Evolutionary conservation across 1,140 invertebrate species (phyloP).

Genomic region (Drosophila miranda): DNA sequence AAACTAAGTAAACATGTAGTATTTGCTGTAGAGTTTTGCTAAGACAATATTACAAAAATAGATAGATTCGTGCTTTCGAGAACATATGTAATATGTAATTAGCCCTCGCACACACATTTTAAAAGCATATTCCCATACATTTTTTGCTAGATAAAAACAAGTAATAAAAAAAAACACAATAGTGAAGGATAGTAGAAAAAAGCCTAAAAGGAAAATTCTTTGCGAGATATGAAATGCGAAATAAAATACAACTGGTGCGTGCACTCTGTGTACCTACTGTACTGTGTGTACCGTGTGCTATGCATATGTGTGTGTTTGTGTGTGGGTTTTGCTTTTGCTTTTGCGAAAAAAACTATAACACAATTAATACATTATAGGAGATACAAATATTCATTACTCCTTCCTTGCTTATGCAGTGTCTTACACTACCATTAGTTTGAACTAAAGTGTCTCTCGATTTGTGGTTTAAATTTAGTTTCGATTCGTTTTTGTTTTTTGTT

Average conservation of each 20-base stretch:
- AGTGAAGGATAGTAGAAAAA: slow-evolving; percentile 1
- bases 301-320: slow-evolving; percentile 33
- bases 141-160: slow-evolving; percentile 22
- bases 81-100: slow-evolving; percentile 55
- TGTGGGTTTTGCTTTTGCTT: slow-evolving; percentile 18
- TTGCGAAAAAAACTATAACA: slow-evolving; percentile 68
- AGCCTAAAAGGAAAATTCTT: slow-evolving; percentile 54
- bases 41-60: slow-evolving; percentile 62
- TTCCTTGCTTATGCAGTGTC: slow-evolving; percentile 75
- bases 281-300: slow-evolving; percentile 29
- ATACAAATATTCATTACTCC: slow-evolving; percentile 52
- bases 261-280: slow-evolving; percentile 60
- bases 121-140: slow-evolving; percentile 55
- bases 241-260: slow-evolving; percentile 68
- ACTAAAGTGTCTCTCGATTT: slow-evolving; percentile 79
- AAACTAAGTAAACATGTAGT: slow-evolving; percentile 77
- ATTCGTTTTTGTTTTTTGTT: slow-evolving; percentile 31
- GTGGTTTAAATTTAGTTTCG: slow-evolving; percentile 30
- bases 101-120: slow-evolving; percentile 48
- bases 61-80: slow-evolving; percentile 45
- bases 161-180: slow-evolving; percentile 24
- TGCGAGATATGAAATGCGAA: slow-evolving; percentile 67
- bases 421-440: slow-evolving; percentile 79
- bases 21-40: slow-evolving; percentile 59
- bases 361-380: slow-evolving; percentile 77